Evolutionary conservation across 2,113 vertebrate species (phyloP), one percentile per base, ranked within the genome.

Genomic region (Panthera tigris): DNA sequence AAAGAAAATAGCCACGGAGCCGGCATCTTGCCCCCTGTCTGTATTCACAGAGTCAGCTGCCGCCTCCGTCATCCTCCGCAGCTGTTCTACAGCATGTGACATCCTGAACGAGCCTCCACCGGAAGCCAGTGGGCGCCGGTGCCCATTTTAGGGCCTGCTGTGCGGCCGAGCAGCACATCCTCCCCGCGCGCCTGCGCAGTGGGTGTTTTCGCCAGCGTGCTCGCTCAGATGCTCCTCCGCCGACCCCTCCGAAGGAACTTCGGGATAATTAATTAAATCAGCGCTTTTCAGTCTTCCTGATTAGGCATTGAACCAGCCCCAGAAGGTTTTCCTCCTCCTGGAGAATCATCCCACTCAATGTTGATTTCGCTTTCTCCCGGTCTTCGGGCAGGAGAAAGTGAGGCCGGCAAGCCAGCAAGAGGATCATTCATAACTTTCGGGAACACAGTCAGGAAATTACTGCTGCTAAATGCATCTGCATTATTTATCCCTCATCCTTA

Each of bases 31-130:
- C 55, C 66, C 69, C 36, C 52, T 27, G 2, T 65, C 48, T 89
- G 73, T 74, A 82, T 36, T 81, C 79, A 61, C 3, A 3, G 41
- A 87, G 57, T 66, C 84, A 78, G 87, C 88, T 66, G 91, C 50
- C 15, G 27, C 39, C 87, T 91, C 91, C 94, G 71, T 87, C 36
- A 76, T 68, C 91, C 83, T 97, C 94, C 80, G 57, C 97, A 98
- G 98, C 95, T 97, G 93, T 97, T 92, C 93, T 52, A 81, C 63
- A 97, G 91, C 97, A 93, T 1, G 1, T 97, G 95, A 97, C 74
- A 78, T 55, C 92, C 74, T 94, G 89, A 92, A 95, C 81, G 89
- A 96, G 52, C 31, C 57, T 25, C 68, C 66, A 11, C 94, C 91
- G 57, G 97, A 98, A 98, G 97, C 96, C 52, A 95, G 55, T 0